Percentiles rank a stretch among this genome's conserved stretches.
These are phyloP conservation scores for Dolomedes plantarius DNA, from an alignment of 2,888 invertebrate genomes.

Conservation along the genomic window DNA sequence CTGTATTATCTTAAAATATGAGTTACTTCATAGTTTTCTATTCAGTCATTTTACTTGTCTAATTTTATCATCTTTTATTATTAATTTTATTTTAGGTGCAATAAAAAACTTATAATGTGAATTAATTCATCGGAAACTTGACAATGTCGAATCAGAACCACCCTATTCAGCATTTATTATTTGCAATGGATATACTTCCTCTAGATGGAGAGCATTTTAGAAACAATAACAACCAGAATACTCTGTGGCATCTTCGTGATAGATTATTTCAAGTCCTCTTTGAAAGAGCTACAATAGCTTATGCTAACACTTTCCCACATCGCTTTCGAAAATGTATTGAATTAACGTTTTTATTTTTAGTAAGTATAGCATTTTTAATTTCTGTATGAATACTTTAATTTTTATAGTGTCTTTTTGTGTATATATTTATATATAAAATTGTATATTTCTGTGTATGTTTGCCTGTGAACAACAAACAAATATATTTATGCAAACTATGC, in stretches of 20 bases:
- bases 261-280: slow-evolving; percentile 60
- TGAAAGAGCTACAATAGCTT: slow-evolving; percentile 48
- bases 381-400: not conserved
- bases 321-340: slow-evolving; percentile 46
- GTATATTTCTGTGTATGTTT: too few relatives aligned
- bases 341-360: slow-evolving; percentile 32
- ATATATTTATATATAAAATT: not conserved
- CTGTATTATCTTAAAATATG: too few relatives aligned
- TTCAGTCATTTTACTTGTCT: too few relatives aligned
- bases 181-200: slow-evolving; percentile 56
- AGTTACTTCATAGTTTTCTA: too few relatives aligned
- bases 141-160: slow-evolving; percentile 48
- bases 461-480: too few relatives aligned
- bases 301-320: slow-evolving; percentile 49
- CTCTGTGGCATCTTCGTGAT: slow-evolving; percentile 57
- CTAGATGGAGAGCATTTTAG: slow-evolving; percentile 19
- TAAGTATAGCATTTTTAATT: slow-evolving; percentile 24
- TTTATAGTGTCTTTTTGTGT: not conserved
- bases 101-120: not conserved
- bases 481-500: too few relatives aligned
- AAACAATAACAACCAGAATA: slow-evolving; percentile 57
- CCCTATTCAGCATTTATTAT: slow-evolving; percentile 33
- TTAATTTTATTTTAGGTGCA: not conserved
- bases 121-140: too few relatives aligned
- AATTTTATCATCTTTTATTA: too few relatives aligned